These are phyloP conservation scores for Erinaceus europaeus DNA, from an alignment of 2,113 vertebrate genomes.

Conservation along the genomic window DNA sequence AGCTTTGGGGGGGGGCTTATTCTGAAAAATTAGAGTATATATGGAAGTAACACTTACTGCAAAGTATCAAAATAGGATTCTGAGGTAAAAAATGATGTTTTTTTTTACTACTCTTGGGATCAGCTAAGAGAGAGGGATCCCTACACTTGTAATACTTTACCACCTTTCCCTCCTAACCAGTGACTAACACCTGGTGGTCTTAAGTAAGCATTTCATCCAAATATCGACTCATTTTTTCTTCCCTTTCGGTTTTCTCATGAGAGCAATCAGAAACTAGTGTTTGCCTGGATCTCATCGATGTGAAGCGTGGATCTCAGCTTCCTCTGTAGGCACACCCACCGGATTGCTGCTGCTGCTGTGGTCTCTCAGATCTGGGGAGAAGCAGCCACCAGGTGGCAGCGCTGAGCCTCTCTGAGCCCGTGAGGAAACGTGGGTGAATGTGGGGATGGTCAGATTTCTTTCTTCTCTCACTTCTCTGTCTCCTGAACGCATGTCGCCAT, in stretches of 20 bases:
- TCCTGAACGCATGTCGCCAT: not conserved
- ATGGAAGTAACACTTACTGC: not conserved
- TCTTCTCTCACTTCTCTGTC: not conserved
- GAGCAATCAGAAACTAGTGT: not conserved
- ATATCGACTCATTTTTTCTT: not conserved
- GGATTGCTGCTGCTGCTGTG: not conserved
- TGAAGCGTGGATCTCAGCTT: not conserved
- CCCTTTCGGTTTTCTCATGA: not conserved
- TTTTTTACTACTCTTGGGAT: not conserved
- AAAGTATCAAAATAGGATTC: slow-evolving; percentile 4
- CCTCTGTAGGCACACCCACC: not conserved
- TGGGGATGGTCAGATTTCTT: not conserved
- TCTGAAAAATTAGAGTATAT: slow-evolving; percentile 10
- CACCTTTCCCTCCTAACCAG: not conserved
- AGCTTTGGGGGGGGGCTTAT: not conserved
- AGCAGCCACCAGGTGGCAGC: slow-evolving; percentile 93
- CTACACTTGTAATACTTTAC: not conserved
- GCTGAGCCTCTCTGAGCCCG: slow-evolving; percentile 84
- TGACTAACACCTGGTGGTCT: not conserved
- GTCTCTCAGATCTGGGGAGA: not conserved
- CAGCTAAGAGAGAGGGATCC: not conserved
- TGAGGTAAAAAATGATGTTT: not conserved
- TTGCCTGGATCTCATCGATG: not conserved
- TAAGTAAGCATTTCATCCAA: not conserved
- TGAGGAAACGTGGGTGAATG: slow-evolving; percentile 54